Percentiles rank a stretch among this genome's conserved stretches.
These are phyloP conservation scores for Hypsopygia costalis DNA, from an alignment of 2,888 invertebrate genomes.

Conservation along the genomic window DNA sequence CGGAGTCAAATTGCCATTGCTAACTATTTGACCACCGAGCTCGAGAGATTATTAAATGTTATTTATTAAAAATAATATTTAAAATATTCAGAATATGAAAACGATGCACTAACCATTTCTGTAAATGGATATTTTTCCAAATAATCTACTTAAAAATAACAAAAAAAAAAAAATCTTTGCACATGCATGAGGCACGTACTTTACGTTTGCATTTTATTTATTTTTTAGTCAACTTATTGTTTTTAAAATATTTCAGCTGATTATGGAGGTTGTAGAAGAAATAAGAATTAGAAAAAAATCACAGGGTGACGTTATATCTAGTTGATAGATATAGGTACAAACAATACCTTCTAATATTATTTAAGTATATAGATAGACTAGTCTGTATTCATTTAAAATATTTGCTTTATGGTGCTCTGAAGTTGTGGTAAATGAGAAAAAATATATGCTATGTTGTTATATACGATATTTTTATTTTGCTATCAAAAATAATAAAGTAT, in stretches of 20 bases:
- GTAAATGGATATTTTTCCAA: too few species aligned
- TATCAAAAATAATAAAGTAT: slow-evolving; percentile 3
- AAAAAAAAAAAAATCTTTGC: too few species aligned
- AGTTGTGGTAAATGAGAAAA: slow-evolving; percentile 9
- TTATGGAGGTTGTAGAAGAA: slow-evolving; percentile 78
- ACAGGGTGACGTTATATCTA: slow-evolving; percentile 59
- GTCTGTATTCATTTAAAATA: slow-evolving; percentile 21
- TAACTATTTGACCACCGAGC: too few species aligned
- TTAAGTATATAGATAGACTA: slow-evolving; percentile 29
- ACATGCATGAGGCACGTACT: too few species aligned
- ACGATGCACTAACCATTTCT: too few species aligned
- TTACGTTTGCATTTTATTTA: too few species aligned
- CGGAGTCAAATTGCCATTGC: too few species aligned
- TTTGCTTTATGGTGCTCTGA: slow-evolving; percentile 30
- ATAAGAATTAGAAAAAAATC: slow-evolving; percentile 77
- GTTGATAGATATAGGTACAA: slow-evolving; percentile 37
- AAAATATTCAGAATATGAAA: too few species aligned
- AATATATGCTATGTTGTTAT: background rate
- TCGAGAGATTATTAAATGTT: too few species aligned
- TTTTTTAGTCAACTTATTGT: slow-evolving; percentile 26
- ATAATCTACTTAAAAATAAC: too few species aligned
- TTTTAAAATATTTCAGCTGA: slow-evolving; percentile 69
- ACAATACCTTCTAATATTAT: slow-evolving; percentile 6
- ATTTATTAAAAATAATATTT: too few species aligned
- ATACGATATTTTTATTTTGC: too few species aligned